These are phyloP conservation scores for Corvus hawaiiensis DNA, from an alignment of 2,113 vertebrate species.

Conservation along the genomic window DNA sequence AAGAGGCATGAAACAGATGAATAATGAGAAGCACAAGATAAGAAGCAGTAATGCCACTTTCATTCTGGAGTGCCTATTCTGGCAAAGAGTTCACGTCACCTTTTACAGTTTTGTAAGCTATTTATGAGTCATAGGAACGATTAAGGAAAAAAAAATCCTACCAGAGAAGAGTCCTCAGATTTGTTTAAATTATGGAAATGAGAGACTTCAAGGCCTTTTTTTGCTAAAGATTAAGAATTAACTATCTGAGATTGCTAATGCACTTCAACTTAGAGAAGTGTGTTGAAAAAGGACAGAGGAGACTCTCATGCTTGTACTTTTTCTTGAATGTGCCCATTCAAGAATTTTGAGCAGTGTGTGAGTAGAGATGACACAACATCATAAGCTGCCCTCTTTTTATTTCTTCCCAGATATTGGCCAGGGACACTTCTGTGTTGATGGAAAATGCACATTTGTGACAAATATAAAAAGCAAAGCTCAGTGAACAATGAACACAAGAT, in stretches of 20 bases:
- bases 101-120: slow-evolving; percentile 25
- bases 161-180: slow-evolving; percentile 14
- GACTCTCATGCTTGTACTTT: not conserved
- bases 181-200: slow-evolving; percentile 46
- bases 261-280: not conserved
- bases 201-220: not conserved
- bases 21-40: slow-evolving; percentile 62
- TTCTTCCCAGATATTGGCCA: not conserved
- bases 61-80: slow-evolving; percentile 17
- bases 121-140: not conserved
- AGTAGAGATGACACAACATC: not conserved
- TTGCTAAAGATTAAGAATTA: not conserved
- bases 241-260: not conserved
- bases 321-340: not conserved
- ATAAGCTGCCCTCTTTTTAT: not conserved
- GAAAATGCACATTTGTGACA: not conserved
- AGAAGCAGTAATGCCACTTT: slow-evolving; percentile 54
- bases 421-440: not conserved
- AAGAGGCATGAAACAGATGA: slow-evolving; percentile 45
- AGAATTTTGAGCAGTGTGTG: not conserved
- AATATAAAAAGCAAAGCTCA: not conserved
- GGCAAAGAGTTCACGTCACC: slow-evolving; percentile 27
- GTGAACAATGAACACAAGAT: not conserved
- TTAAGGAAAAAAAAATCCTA: not conserved
- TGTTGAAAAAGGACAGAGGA: not conserved